Percentiles rank a stretch among this genome's conserved stretches.
Evolutionary conservation across 1,140 invertebrate species (phyloP).

Genomic region (Lethocerus indicus): DNA sequence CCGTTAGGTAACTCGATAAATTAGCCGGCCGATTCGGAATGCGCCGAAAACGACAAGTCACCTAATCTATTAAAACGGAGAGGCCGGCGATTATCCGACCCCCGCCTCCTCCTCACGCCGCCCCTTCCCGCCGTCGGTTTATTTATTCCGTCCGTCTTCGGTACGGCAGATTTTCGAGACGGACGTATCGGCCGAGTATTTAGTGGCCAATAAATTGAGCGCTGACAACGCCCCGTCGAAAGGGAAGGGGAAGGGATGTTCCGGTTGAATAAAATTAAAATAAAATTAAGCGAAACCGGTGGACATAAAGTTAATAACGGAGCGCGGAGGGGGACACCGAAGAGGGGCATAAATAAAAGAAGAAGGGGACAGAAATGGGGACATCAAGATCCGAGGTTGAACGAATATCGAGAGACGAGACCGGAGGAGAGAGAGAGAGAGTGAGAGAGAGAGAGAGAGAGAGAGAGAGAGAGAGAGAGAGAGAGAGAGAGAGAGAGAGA

Average conservation of each 20-base stretch:
- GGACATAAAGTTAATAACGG: background rate
- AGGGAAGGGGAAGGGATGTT: background rate
- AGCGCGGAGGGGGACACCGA: background rate
- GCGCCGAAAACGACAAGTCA: no score
- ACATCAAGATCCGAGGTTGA: background rate
- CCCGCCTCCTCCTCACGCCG: no score
- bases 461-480: conserved; percentile 1
- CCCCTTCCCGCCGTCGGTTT: no score
- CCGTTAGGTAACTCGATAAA: no score
- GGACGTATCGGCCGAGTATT: no score
- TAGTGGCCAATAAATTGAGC: no score
- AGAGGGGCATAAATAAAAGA: background rate
- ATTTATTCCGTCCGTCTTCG: no score
- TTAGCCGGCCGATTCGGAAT: no score
- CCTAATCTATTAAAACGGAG: no score
- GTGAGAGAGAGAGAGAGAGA: conserved; percentile 2
- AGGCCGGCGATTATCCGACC: no score
- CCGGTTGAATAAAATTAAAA: background rate
- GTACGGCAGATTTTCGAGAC: no score
- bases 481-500: background rate
- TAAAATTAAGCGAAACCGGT: background rate
- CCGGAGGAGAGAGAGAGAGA: background rate
- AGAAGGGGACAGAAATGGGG: background rate
- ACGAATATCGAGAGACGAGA: background rate
- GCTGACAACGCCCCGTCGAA: no score